phyloP scores from a whole-genome alignment of 1,140 invertebrate species.

The Drosophila lacteicornis region DNA sequence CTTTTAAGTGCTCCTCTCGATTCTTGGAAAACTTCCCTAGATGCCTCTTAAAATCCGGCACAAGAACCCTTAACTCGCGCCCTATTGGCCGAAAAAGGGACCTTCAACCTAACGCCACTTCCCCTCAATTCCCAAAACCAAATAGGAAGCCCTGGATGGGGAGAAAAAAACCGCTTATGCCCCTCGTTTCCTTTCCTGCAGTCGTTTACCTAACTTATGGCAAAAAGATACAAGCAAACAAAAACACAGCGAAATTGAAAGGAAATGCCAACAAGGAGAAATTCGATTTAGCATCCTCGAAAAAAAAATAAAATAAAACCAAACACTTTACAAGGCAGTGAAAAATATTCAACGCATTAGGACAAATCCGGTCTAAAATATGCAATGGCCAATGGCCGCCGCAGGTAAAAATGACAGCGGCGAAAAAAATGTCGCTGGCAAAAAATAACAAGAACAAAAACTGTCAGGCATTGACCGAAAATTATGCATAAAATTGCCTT shows the following conservation, averaged over 20 bases:
- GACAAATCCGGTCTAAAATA: conserved; percentile 79
- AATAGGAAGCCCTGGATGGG: neutral
- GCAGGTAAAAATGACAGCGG: conserved; percentile 48
- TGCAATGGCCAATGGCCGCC: conserved; percentile 74
- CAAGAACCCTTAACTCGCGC: conserved; percentile 12
- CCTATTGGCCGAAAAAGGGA: conserved; percentile 15
- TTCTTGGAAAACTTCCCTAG: conserved; percentile 7
- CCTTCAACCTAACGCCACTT: conserved; percentile 18
- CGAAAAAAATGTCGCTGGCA: conserved; percentile 22
- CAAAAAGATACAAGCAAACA: conserved; percentile 61
- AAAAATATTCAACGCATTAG: conserved; percentile 82
- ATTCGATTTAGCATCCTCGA: conserved; percentile 68
- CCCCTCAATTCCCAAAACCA: conserved; percentile 22
- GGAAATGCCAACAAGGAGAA: conserved; percentile 42
- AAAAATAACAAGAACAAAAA: conserved; percentile 30
- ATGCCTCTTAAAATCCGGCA: neutral
- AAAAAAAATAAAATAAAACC: conserved; percentile 40
- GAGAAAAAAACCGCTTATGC: conserved; percentile 35
- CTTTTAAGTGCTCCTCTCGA: conserved; percentile 22
- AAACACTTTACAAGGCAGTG: conserved; percentile 62
- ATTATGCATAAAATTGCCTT: conserved; percentile 79
- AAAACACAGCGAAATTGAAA: conserved; percentile 36
- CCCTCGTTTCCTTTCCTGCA: conserved; percentile 45
- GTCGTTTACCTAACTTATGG: conserved; percentile 54
- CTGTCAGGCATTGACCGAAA: conserved; percentile 56